Conservation (phyloP, 2,888 invertebrate species). For the Caenorhabditis zanzibari region DNA sequence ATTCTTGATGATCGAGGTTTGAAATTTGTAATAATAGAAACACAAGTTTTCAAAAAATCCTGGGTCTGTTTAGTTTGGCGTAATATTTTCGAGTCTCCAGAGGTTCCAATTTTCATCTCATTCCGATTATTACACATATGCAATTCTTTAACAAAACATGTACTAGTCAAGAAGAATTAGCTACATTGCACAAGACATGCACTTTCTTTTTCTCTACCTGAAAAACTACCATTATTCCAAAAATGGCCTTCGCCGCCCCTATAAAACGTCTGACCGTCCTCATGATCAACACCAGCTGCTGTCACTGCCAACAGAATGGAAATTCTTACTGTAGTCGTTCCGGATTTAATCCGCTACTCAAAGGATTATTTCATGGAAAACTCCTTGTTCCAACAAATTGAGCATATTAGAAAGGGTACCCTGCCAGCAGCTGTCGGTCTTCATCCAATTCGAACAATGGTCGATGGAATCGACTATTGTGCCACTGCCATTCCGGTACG, state of each 20-base stretch:
- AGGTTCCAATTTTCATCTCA: no score
- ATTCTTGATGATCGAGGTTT: no score
- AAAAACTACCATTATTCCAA: neutral
- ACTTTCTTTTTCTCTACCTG: conserved; percentile 13
- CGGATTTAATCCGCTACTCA: conserved; percentile 57
- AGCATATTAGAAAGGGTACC: conserved; percentile 58
- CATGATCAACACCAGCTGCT: neutral
- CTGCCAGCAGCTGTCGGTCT: conserved; percentile 55
- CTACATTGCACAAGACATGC: conserved; percentile 1
- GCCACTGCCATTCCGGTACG: conserved; percentile 58
- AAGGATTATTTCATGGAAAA: conserved; percentile 58
- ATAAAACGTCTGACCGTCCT: neutral
- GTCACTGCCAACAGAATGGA: conserved; percentile 40
- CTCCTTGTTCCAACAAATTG: conserved; percentile 59
- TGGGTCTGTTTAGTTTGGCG: no score
- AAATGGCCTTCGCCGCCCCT: neutral
- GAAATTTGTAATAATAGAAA: no score
- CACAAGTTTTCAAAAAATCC: no score
- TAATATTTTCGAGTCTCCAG: no score
- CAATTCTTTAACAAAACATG: no score
- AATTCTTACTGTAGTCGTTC: conserved; percentile 65
- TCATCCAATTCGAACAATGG: conserved; percentile 63
- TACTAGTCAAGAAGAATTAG: neutral
- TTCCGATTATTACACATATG: no score
- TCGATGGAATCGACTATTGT: conserved; percentile 63